Conservation (phyloP, 1,140 invertebrate species). For the Drosophila prosaltans region DNA sequence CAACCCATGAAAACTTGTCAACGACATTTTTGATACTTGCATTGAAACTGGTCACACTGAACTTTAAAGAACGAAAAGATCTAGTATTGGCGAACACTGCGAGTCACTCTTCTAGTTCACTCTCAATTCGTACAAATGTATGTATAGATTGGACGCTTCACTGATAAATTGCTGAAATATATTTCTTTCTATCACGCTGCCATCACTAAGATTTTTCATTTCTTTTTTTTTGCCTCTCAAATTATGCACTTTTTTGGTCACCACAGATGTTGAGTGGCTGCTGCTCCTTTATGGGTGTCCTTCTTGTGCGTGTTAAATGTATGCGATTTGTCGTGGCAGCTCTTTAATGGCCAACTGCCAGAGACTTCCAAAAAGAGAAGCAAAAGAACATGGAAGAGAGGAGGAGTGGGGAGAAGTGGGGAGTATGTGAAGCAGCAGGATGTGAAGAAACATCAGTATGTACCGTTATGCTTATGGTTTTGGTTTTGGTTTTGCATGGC, state of each 20-base stretch:
- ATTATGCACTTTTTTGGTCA: conserved; percentile 71
- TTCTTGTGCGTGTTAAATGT: conserved; percentile 72
- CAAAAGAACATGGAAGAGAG: neutral
- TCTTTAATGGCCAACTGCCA: conserved; percentile 70
- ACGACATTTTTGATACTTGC: no score
- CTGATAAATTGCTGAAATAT: no score
- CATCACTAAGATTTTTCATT: conserved; percentile 48
- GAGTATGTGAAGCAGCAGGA: conserved; percentile 24
- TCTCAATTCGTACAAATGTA: no score
- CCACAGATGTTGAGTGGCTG: conserved; percentile 32
- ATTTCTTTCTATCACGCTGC: neutral
- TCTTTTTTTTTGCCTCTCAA: conserved; percentile 49
- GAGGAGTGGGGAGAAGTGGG: neutral
- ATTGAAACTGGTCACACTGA: no score
- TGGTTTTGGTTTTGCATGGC: conserved; percentile 70
- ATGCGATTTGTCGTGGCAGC: conserved; percentile 76
- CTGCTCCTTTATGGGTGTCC: conserved; percentile 19
- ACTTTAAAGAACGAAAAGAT: no score
- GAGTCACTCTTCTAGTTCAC: no score
- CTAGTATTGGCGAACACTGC: no score
- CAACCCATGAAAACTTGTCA: no score
- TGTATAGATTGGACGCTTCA: no score
- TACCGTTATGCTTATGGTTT: conserved; percentile 64
- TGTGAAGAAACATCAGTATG: conserved; percentile 27
- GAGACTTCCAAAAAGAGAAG: conserved; percentile 1